Evolutionary conservation across 2,888 invertebrate genomes (phyloP).

Genomic region (Watsonalla binaria): DNA sequence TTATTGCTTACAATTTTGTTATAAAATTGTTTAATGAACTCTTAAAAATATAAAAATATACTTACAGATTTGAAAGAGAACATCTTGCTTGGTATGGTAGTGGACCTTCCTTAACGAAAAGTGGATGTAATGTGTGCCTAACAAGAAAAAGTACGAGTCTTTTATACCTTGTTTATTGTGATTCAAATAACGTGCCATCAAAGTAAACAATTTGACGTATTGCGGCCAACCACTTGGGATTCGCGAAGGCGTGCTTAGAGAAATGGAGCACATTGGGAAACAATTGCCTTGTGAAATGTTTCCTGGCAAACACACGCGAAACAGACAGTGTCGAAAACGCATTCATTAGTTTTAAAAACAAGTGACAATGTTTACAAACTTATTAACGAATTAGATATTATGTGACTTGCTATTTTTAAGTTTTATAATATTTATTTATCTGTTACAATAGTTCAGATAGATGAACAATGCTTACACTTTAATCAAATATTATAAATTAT

Average conservation of each 20-base stretch:
- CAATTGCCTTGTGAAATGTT: conserved; percentile 55
- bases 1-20: neutral
- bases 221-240: conserved; percentile 67
- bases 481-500: too few species aligned
- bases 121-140: conserved; percentile 63
- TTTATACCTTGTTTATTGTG: conserved; percentile 69
- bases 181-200: conserved; percentile 61
- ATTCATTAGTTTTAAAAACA: neutral
- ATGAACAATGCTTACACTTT: too few species aligned
- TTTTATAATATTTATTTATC: too few species aligned
- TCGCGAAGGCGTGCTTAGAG: conserved; percentile 59
- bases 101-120: conserved; percentile 68
- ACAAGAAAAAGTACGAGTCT: conserved; percentile 50
- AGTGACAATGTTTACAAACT: too few species aligned
- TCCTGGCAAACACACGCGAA: conserved; percentile 16
- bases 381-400: too few species aligned
- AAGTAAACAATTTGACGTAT: conserved; percentile 66
- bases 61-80: conserved; percentile 74
- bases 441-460: too few species aligned
- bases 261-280: conserved; percentile 74
- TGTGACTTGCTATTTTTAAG: too few species aligned
- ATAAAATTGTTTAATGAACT: conserved; percentile 1
- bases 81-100: conserved; percentile 63
- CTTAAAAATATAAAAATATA: conserved; percentile 4
- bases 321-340: neutral